phyloP scores from a whole-genome alignment of 1,140 invertebrate genomes.

The Apis florea region DNA sequence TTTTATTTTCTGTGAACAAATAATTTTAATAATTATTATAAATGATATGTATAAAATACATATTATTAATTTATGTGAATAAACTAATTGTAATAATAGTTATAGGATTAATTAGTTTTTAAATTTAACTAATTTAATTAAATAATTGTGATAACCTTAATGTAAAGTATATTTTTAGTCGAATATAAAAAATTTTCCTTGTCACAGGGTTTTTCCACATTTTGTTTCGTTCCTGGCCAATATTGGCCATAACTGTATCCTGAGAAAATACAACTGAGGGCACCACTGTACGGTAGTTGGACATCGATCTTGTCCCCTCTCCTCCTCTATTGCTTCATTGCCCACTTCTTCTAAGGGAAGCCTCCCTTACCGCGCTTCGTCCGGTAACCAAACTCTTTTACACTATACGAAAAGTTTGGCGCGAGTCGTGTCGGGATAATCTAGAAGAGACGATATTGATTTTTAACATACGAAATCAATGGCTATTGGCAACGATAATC shows the following conservation, averaged over 20 bases:
- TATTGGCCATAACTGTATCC: constrained; percentile 52
- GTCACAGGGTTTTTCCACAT: background rate
- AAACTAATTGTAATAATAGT: background rate
- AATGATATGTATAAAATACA: background rate
- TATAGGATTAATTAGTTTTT: background rate
- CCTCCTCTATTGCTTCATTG: constrained; percentile 42
- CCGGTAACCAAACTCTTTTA: constrained; percentile 24
- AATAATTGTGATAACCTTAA: background rate
- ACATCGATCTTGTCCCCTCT: constrained; percentile 71
- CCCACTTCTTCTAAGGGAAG: constrained; percentile 38
- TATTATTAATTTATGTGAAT: background rate
- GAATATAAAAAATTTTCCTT: background rate
- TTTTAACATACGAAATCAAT: constrained; percentile 65
- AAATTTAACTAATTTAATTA: no score
- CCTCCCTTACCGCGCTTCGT: constrained; percentile 26
- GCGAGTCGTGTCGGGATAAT: constrained; percentile 50
- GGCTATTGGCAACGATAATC: constrained; percentile 34
- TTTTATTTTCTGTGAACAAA: background rate
- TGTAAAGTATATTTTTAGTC: no score
- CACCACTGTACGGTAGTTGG: constrained; percentile 69
- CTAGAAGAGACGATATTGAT: constrained; percentile 60
- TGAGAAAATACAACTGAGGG: constrained; percentile 55
- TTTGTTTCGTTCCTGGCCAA: constrained; percentile 38
- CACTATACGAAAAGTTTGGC: constrained; percentile 69
- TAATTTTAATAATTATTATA: background rate